These are phyloP conservation scores for Clarias batrachus DNA, from an alignment of 2,113 vertebrate genomes.

Conservation along the genomic window DNA sequence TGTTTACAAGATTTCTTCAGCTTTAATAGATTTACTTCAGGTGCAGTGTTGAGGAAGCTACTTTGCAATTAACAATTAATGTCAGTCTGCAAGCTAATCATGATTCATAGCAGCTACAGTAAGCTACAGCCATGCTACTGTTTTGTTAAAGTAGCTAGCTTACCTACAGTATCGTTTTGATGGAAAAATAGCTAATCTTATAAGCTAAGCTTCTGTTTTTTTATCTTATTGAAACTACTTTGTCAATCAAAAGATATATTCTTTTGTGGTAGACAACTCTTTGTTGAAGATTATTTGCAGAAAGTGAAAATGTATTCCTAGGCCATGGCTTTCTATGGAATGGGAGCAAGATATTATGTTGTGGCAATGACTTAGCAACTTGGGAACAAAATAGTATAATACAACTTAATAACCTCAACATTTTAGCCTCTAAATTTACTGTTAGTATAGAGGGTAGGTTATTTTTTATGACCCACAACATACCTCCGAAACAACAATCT, in stretches of 20 bases:
- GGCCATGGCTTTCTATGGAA: neutral
- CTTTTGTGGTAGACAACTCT: too few relatives aligned
- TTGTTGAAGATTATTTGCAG: neutral
- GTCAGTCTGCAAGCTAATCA: neutral
- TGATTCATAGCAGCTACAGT: neutral
- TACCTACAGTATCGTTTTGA: neutral
- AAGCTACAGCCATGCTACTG: neutral
- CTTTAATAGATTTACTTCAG: neutral
- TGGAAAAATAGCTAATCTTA: neutral
- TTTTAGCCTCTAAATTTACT: too few relatives aligned
- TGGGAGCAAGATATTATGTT: too few relatives aligned
- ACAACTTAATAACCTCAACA: too few relatives aligned
- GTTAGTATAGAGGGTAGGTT: too few relatives aligned
- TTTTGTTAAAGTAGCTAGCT: neutral
- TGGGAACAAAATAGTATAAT: too few relatives aligned
- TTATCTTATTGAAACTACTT: neutral
- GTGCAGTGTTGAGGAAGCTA: neutral
- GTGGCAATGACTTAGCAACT: too few relatives aligned
- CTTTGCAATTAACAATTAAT: neutral
- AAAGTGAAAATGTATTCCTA: too few relatives aligned
- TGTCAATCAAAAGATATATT: neutral
- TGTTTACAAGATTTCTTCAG: neutral
- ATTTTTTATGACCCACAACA: too few relatives aligned
- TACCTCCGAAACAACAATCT: too few relatives aligned
- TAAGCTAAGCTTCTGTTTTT: neutral